A percentile compares a stretch with the other conserved stretches of the same genome.
These are phyloP conservation scores for Telmatochromis bifrenatus DNA, from an alignment of 2,113 vertebrate genomes.

Conservation along the genomic window DNA sequence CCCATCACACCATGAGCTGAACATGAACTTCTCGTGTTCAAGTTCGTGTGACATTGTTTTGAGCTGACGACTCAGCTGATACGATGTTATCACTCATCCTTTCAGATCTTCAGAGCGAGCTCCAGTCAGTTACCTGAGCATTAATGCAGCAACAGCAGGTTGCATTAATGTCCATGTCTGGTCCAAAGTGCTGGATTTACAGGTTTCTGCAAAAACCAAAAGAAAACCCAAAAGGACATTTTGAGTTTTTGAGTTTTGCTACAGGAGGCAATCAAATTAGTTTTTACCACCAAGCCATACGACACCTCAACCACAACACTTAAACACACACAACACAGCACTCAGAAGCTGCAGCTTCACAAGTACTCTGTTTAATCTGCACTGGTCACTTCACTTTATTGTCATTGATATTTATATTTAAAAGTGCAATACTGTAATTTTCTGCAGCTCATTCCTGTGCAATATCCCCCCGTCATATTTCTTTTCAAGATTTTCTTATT, in stretches of 20 bases:
- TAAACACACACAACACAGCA: too few relatives aligned
- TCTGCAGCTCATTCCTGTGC: too few relatives aligned
- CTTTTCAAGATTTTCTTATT: too few relatives aligned
- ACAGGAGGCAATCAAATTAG: neutral
- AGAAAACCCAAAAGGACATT: neutral
- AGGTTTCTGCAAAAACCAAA: neutral
- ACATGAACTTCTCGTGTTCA: neutral
- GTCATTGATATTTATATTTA: too few relatives aligned
- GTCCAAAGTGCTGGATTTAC: neutral
- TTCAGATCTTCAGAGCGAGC: neutral
- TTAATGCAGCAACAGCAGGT: neutral
- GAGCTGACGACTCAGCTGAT: neutral
- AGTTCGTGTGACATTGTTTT: neutral
- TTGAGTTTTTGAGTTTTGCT: neutral
- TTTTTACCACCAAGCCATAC: too few relatives aligned
- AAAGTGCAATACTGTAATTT: too few relatives aligned
- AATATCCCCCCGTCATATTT: too few relatives aligned
- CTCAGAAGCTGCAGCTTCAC: too few relatives aligned
- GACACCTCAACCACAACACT: too few relatives aligned
- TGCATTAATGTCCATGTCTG: neutral
- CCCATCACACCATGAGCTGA: neutral
- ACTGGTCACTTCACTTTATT: too few relatives aligned
- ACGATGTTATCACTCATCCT: neutral
- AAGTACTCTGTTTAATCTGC: too few relatives aligned
- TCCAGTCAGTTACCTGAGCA: neutral